A percentile compares a stretch with the other conserved stretches of the same genome.
Evolutionary conservation across 2,888 invertebrate genomes (phyloP).

Genomic region (Drosophila algonquin): DNA sequence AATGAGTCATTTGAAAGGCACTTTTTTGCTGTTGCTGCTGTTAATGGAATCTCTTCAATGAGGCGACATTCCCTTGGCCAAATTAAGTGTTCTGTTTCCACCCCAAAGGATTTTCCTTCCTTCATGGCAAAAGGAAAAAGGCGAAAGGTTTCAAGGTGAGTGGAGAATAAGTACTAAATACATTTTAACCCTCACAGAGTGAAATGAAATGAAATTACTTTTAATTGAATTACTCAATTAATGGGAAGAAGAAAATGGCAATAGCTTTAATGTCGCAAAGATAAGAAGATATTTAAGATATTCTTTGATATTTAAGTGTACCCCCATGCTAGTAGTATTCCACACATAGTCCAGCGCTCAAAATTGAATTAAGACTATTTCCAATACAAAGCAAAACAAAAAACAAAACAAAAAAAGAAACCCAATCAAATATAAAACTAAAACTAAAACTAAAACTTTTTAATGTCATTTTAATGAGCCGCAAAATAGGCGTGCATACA

Average conservation of each 20-base stretch:
- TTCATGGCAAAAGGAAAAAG: not conserved
- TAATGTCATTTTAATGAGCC: constrained; percentile 76
- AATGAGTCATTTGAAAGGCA: constrained; percentile 34
- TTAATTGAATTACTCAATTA: not conserved
- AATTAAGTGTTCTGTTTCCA: constrained; percentile 33
- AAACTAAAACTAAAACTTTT: constrained; percentile 43
- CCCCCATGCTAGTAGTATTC: not conserved
- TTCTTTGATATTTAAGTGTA: not conserved
- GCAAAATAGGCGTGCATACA: constrained; percentile 59
- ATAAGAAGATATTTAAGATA: too few species aligned
- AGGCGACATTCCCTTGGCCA: constrained; percentile 23
- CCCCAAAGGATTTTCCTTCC: not conserved
- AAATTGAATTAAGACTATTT: not conserved
- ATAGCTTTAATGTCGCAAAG: too few species aligned
- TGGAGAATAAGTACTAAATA: not conserved
- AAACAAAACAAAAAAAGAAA: constrained; percentile 17
- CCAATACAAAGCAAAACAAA: constrained; percentile 21
- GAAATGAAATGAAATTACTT: not conserved
- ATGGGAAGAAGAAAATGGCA: not conserved
- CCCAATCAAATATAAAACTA: constrained; percentile 38
- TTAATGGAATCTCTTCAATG: constrained; percentile 30
- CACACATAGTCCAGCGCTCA: too few species aligned
- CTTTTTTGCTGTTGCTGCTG: not conserved
- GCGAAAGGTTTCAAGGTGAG: not conserved
- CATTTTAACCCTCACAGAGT: not conserved